Percentiles rank a stretch among this genome's conserved stretches.
phyloP scores from a whole-genome alignment of 1,140 invertebrate genomes.

The Euwallacea fornicatus region DNA sequence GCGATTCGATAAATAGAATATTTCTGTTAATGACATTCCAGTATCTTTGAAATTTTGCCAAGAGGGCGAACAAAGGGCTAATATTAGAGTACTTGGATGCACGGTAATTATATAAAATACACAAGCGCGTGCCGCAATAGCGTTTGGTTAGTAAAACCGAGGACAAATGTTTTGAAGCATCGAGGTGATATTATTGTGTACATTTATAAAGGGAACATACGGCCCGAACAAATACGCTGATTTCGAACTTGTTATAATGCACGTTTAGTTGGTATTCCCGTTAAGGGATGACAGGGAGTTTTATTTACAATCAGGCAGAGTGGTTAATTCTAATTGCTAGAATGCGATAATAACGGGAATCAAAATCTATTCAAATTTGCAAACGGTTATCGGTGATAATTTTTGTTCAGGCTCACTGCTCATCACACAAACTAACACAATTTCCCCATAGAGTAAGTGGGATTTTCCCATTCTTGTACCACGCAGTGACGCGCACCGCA shows the following conservation, averaged over 20 bases:
- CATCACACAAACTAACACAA: too few relatives aligned
- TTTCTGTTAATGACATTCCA: not conserved
- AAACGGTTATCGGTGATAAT: too few relatives aligned
- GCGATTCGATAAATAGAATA: constrained; percentile 3
- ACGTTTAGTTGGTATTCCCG: constrained; percentile 17
- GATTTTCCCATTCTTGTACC: too few relatives aligned
- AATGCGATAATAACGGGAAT: not conserved
- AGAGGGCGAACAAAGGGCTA: not conserved
- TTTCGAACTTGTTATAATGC: constrained; percentile 22
- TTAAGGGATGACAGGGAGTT: not conserved
- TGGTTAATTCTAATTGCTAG: constrained; percentile 6
- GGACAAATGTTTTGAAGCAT: constrained; percentile 19
- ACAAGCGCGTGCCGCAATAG: constrained; percentile 6
- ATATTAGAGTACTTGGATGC: too few relatives aligned
- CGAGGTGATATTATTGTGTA: constrained; percentile 16
- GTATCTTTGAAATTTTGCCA: too few relatives aligned
- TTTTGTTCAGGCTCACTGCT: too few relatives aligned
- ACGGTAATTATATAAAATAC: constrained; percentile 18
- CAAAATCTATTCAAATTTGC: too few relatives aligned
- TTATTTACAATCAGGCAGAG: constrained; percentile 3
- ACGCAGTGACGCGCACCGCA: too few relatives aligned
- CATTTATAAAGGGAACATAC: constrained; percentile 10
- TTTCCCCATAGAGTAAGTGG: too few relatives aligned
- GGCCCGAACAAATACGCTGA: constrained; percentile 9
- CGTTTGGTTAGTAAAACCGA: constrained; percentile 17